A percentile compares a stretch with the other conserved stretches of the same genome.
Evolutionary conservation across 2,797 vertebrate species (phyloP).

Genomic region (Rhinophrynus dorsalis): DNA sequence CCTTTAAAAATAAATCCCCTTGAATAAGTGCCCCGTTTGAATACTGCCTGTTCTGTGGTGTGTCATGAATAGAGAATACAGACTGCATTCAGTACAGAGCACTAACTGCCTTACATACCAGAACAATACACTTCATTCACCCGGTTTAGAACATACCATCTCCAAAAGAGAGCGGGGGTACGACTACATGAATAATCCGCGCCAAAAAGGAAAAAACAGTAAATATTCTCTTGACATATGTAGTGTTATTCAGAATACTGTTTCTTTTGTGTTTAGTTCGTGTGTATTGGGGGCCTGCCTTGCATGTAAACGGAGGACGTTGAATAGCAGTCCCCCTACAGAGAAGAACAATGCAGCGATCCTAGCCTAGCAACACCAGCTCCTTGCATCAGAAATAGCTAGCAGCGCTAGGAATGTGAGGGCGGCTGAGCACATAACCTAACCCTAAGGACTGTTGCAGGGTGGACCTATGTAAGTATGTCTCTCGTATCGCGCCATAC

Average conservation of each 20-base stretch:
- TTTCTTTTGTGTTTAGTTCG: no score
- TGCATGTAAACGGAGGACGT: not conserved
- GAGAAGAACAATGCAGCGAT: not conserved
- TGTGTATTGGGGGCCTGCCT: not conserved
- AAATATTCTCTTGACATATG: no score
- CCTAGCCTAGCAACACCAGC: constrained; percentile 7
- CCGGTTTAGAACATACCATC: not conserved
- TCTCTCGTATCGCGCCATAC: not conserved
- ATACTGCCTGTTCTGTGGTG: not conserved
- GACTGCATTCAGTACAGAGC: not conserved
- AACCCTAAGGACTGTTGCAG: not conserved
- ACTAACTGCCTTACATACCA: constrained; percentile 22
- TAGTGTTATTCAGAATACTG: no score
- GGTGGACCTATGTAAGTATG: constrained; percentile 21
- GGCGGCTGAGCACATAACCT: not conserved
- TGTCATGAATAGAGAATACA: not conserved
- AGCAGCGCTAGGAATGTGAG: constrained; percentile 29
- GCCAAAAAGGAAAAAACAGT: no score
- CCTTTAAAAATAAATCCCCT: no score
- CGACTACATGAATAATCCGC: no score
- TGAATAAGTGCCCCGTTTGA: no score
- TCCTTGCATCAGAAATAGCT: constrained; percentile 36
- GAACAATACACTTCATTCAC: constrained; percentile 41
- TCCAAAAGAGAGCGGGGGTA: not conserved
- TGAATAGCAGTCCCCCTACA: not conserved